Evolutionary conservation across 2,888 invertebrate species (phyloP).

Genomic region (Mechanitis messenoides): DNA sequence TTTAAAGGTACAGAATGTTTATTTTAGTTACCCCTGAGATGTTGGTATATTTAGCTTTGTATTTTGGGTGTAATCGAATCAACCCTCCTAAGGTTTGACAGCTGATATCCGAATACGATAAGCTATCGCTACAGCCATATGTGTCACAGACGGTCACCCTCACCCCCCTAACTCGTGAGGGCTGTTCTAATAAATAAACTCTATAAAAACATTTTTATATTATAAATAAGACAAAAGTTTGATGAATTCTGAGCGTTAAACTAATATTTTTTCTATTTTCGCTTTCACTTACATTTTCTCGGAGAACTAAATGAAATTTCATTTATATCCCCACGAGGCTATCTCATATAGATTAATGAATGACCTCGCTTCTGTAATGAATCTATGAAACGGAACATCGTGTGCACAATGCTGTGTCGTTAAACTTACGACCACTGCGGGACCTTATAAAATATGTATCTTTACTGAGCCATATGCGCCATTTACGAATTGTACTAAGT

Average conservation of each 20-base stretch:
- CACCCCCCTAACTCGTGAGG: slow-evolving; percentile 19
- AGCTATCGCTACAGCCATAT: slow-evolving; percentile 57
- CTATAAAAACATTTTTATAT: background rate
- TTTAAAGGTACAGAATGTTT: slow-evolving; percentile 10
- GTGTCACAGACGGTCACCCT: slow-evolving; percentile 38
- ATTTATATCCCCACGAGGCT: slow-evolving; percentile 5
- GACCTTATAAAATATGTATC: slow-evolving; percentile 19
- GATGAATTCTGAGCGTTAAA: too few relatives aligned
- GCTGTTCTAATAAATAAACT: background rate
- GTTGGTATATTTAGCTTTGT: slow-evolving; percentile 40
- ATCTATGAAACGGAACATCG: slow-evolving; percentile 23
- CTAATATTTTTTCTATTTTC: background rate
- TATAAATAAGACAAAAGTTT: too few relatives aligned
- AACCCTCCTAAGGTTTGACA: slow-evolving; percentile 50
- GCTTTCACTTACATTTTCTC: background rate
- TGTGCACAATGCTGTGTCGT: slow-evolving; percentile 24
- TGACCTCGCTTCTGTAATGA: slow-evolving; percentile 24
- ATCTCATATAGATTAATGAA: slow-evolving; percentile 19
- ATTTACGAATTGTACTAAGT: too few relatives aligned
- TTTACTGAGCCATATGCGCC: slow-evolving; percentile 2
- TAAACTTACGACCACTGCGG: slow-evolving; percentile 13
- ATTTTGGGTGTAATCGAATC: slow-evolving; percentile 40
- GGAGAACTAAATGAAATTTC: background rate
- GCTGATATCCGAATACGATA: slow-evolving; percentile 65
- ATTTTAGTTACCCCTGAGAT: slow-evolving; percentile 25